Evolutionary conservation across 2,113 vertebrate species (phyloP).

Genomic region (Phrynosoma blainvillii): DNA sequence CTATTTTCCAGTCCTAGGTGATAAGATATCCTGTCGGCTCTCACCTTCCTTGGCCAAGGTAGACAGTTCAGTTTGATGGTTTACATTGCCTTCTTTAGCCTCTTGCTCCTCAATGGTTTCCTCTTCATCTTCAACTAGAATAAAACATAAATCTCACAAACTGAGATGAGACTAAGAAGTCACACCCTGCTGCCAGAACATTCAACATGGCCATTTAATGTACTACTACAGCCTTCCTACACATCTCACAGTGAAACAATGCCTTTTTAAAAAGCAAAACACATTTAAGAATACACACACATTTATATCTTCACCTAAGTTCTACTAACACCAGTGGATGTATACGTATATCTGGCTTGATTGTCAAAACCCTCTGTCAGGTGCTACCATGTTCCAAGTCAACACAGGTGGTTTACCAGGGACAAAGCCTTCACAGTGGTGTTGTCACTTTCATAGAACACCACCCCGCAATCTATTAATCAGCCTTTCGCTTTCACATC

Average conservation of each 20-base stretch:
- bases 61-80: constrained; percentile 86
- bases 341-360: no score
- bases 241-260: no score
- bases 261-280: not conserved
- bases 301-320: not conserved
- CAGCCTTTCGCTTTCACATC: no score
- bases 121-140: constrained; percentile 85
- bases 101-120: constrained; percentile 92
- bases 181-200: not conserved
- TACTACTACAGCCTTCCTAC: not conserved
- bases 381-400: no score
- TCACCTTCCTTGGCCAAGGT: constrained; percentile 78
- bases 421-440: no score
- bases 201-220: not conserved
- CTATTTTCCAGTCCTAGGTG: not conserved
- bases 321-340: no score
- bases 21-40: not conserved
- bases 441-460: no score
- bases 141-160: constrained; percentile 2
- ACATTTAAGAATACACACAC: not conserved
- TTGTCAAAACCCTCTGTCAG: no score
- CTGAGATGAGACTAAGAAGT: not conserved
- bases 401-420: no score
- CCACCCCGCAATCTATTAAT: no score
- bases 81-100: constrained; percentile 80